Conservation (phyloP, 2,113 vertebrate species). For the Pedionomus torquatus region DNA sequence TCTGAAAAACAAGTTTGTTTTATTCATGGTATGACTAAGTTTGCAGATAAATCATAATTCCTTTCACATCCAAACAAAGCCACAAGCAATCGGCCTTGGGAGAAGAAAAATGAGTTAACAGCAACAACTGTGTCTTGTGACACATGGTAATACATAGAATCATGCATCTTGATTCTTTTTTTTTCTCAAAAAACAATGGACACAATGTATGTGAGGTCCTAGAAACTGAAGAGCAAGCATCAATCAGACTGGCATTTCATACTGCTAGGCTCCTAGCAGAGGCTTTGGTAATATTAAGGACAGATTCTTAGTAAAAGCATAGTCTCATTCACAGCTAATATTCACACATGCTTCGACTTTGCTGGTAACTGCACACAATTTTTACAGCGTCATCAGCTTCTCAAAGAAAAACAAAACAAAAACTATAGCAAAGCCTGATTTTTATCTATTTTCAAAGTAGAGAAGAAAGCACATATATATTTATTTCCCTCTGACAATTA, state of each 20-base stretch:
- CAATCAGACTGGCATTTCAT: constrained; percentile 10
- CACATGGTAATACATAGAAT: background rate
- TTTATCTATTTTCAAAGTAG: background rate
- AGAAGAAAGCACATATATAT: background rate
- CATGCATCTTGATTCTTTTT: background rate
- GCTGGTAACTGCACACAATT: background rate
- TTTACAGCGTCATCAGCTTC: background rate
- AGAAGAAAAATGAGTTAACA: constrained; percentile 58
- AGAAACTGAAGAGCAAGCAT: background rate
- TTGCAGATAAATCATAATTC: background rate
- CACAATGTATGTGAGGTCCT: background rate
- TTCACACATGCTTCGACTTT: background rate
- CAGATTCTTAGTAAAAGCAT: background rate
- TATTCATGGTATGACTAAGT: background rate
- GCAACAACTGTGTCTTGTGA: background rate
- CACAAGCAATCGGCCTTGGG: background rate
- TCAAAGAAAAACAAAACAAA: background rate
- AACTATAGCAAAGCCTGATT: background rate
- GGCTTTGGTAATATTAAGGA: background rate
- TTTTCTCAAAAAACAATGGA: background rate
- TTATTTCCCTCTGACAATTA: background rate
- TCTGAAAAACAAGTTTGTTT: background rate
- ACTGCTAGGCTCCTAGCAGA: background rate
- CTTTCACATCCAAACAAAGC: background rate
- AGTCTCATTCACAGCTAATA: background rate